These are phyloP conservation scores for Choreutis nemorana DNA, from an alignment of 2,888 invertebrate genomes.

Conservation along the genomic window DNA sequence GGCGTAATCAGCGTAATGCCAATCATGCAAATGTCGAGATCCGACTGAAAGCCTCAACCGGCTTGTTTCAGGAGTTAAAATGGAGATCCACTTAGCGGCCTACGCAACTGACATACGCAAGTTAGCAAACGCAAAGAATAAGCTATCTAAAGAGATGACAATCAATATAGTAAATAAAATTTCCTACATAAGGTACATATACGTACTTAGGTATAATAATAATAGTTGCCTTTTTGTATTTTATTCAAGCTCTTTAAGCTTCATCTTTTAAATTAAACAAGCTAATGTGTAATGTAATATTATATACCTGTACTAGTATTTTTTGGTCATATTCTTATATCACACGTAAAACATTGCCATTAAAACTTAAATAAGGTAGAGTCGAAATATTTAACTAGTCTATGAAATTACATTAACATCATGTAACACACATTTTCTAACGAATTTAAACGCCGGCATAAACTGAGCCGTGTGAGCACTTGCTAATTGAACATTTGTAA, in stretches of 20 bases:
- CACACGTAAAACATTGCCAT: too few relatives aligned
- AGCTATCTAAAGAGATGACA: too few relatives aligned
- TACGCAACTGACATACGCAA: conserved; percentile 64
- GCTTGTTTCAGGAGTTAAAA: conserved; percentile 67
- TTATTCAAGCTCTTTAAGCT: too few relatives aligned
- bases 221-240: too few relatives aligned
- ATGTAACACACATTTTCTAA: conserved; percentile 46
- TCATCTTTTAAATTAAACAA: too few relatives aligned
- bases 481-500: conserved; percentile 59
- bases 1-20: conserved; percentile 62
- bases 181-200: too few relatives aligned
- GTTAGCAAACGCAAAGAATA: conserved; percentile 21
- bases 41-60: conserved; percentile 63
- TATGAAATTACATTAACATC: conserved; percentile 29
- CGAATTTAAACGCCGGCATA: conserved; percentile 63
- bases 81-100: conserved; percentile 63
- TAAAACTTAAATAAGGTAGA: background rate
- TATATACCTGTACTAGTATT: too few relatives aligned
- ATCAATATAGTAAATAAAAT: too few relatives aligned
- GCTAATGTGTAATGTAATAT: too few relatives aligned
- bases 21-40: conserved; percentile 66
- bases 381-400: conserved; percentile 17
- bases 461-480: conserved; percentile 52
- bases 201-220: too few relatives aligned
- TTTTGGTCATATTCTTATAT: too few relatives aligned